Evolutionary conservation across 2,797 vertebrate genomes (phyloP).

Genomic region (Neosilurus mollespiculum): DNA sequence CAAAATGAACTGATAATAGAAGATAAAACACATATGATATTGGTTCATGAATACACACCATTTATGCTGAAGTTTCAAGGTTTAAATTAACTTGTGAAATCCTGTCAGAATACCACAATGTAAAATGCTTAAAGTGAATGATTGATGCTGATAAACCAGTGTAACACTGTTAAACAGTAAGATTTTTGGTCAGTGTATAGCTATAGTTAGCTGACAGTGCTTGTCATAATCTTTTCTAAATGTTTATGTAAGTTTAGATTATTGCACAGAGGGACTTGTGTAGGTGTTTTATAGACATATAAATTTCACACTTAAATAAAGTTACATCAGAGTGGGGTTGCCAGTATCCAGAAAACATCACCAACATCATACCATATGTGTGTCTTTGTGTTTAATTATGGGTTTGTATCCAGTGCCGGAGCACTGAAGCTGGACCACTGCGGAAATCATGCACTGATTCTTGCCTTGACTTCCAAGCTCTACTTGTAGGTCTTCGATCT

Average conservation of each 20-base stretch:
- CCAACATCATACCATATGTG: not conserved
- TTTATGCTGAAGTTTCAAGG: not conserved
- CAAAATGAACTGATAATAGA: too few species aligned
- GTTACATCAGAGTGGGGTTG: not conserved
- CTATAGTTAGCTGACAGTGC: not conserved
- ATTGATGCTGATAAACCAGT: too few species aligned
- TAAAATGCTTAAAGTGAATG: not conserved
- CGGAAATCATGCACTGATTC: constrained; percentile 16
- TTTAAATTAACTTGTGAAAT: not conserved
- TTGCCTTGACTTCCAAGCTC: constrained; percentile 56
- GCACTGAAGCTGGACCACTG: not conserved
- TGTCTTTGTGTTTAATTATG: not conserved
- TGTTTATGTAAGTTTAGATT: not conserved
- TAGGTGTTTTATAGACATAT: not conserved
- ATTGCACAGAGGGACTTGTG: not conserved
- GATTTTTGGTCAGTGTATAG: not conserved
- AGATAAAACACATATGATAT: too few species aligned
- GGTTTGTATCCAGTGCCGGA: not conserved
- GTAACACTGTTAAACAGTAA: not conserved
- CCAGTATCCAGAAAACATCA: not conserved
- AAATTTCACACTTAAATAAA: not conserved
- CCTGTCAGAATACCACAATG: not conserved
- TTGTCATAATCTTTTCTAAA: not conserved
- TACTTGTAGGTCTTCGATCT: constrained; percentile 62
- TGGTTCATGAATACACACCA: too few species aligned